These are phyloP conservation scores for Protonibea diacanthus DNA, from an alignment of 2,797 vertebrate species.

Conservation along the genomic window DNA sequence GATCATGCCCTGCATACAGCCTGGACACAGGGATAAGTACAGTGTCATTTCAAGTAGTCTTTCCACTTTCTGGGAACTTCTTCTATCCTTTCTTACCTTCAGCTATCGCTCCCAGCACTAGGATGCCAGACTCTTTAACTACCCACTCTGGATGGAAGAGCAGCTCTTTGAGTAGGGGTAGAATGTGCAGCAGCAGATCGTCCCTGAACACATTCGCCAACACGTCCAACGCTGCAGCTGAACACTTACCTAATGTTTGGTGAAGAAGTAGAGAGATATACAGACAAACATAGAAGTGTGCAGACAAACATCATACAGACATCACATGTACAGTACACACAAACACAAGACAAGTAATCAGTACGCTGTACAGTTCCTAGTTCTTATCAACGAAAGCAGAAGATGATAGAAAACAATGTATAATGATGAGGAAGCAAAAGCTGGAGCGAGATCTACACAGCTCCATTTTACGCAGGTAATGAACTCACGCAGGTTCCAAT, in stretches of 20 bases:
- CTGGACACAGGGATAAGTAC: constrained; percentile 69
- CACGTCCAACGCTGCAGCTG: constrained; percentile 94
- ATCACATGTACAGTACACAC: constrained; percentile 37
- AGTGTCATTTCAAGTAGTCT: not conserved
- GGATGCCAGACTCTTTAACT: constrained; percentile 96
- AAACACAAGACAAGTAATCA: constrained; percentile 42
- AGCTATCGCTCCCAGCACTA: constrained; percentile 96
- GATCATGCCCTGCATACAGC: constrained; percentile 99
- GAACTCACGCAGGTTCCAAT: constrained; percentile 96
- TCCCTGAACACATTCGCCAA: constrained; percentile 96
- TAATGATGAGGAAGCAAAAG: not conserved
- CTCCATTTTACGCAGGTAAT: constrained; percentile 8
- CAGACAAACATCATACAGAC: constrained; percentile 51
- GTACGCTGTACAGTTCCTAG: not conserved
- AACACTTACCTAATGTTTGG: constrained; percentile 91
- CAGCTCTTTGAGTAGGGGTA: constrained; percentile 95
- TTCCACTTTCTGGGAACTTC: not conserved
- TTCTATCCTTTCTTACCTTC: constrained; percentile 85
- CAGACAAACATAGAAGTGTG: constrained; percentile 42
- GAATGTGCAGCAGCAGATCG: constrained; percentile 93
- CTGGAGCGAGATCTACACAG: not conserved
- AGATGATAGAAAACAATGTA: not conserved
- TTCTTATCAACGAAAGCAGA: not conserved
- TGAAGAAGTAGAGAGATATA: constrained; percentile 28
- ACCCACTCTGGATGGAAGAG: constrained; percentile 97